Base-by-base conservation (phyloP, 2,888 invertebrate genomes). In the Clitarchus hookeri region DNA sequence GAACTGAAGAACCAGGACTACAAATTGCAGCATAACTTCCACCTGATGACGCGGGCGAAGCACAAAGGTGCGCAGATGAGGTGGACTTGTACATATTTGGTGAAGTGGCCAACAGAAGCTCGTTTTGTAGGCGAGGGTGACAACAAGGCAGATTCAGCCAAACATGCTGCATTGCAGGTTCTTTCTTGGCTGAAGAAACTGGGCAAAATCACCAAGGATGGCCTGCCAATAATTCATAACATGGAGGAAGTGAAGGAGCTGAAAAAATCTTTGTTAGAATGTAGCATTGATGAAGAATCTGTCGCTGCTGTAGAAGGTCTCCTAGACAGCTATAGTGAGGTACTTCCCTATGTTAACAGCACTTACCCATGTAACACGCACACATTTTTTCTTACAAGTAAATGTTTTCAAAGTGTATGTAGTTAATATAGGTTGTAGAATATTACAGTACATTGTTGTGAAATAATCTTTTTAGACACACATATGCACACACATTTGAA, bases 61-160 rank as follows among this genome's bases (percentile, higher is more conserved):
- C 65, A n/a, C 23, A n/a, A 19, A n/a, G 65, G 65, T 8, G 23
- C 65, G 65, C 23, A 19, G 65, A n/a, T 65, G 65, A 65, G 23
- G 65, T 65, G 65, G 65, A 65, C 65, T n/a, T 65, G 65, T 19
- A 65, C 65, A 19, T 65, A 65, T n/a, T 1, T n/a, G 8, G 82
- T 82, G 36, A 13, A n/a, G 23, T 82, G 82, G 82, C 82, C 82
- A 11, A 36, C 82, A 36, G 82, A 82, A n/a, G 26, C 82, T n/a
- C 27, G 82, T 36, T 82, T 82, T 26, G 44, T 44, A 6, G 27
- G 36, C 16, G 82, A 36, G 36, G 82, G 82, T 0, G 19, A 19
- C 82, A 82, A 11, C 82, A 82, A 82, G 44, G 27, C 82, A 6
- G 13, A 23, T 19, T 25, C 82, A n/a, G 44, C 36, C 13, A 26